phyloP scores from a whole-genome alignment of 2,888 invertebrate species.

The Cabera pusaria region DNA sequence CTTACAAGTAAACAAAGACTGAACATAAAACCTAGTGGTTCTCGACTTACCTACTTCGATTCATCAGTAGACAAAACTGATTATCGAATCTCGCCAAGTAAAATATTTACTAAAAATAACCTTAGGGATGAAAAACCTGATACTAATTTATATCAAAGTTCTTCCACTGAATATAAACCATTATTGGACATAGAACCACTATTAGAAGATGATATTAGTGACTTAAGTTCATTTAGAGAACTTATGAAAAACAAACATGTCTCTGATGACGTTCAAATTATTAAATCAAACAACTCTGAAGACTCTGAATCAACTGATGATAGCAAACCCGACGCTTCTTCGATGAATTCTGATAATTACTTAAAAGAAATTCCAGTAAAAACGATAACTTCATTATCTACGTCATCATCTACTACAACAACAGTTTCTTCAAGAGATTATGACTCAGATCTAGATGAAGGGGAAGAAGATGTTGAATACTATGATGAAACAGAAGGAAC shows the following conservation, averaged over 20 bases:
- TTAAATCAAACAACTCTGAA: slow-evolving; percentile 67
- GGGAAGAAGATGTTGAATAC: slow-evolving; percentile 58
- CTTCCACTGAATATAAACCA: slow-evolving; percentile 76
- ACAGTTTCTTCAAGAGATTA: slow-evolving; percentile 35
- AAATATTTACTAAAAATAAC: slow-evolving; percentile 43
- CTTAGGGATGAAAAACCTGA: slow-evolving; percentile 46
- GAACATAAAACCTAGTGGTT: slow-evolving; percentile 57
- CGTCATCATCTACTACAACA: slow-evolving; percentile 37
- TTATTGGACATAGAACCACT: slow-evolving; percentile 81
- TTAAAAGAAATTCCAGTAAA: slow-evolving; percentile 45
- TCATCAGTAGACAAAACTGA: slow-evolving; percentile 45
- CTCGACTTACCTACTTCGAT: slow-evolving; percentile 55
- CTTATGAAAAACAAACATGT: slow-evolving; percentile 72
- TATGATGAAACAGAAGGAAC: slow-evolving; percentile 66
- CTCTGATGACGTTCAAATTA: slow-evolving; percentile 81
- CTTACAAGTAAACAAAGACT: slow-evolving; percentile 63
- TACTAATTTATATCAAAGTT: slow-evolving; percentile 46
- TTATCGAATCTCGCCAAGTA: slow-evolving; percentile 41
- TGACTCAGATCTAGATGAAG: slow-evolving; percentile 47
- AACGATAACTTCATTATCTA: slow-evolving; percentile 37
- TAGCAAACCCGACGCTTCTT: slow-evolving; percentile 71
- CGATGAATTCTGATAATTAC: slow-evolving; percentile 65
- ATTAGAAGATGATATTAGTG: slow-evolving; percentile 83
- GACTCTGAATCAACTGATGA: slow-evolving; percentile 51
- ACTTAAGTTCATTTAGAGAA: slow-evolving; percentile 73